Conservation (phyloP, 2,113 vertebrate species). For the Natator depressus region DNA sequence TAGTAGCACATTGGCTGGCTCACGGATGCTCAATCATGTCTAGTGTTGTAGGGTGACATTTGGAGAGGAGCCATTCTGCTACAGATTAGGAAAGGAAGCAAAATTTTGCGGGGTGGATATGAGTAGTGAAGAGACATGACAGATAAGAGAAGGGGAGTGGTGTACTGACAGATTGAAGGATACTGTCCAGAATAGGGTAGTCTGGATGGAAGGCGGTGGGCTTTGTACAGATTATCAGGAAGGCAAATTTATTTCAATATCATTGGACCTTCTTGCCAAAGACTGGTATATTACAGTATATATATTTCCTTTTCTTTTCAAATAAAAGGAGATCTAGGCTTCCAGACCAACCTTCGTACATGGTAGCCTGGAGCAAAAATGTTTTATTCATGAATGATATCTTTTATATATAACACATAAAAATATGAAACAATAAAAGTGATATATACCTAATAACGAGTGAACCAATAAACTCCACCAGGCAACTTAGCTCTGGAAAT, state of each 20-base stretch:
- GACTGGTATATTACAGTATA: not conserved
- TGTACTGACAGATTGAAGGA: not conserved
- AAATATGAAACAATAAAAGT: constrained; percentile 82
- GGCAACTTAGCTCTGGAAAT: constrained; percentile 78
- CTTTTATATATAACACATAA: constrained; percentile 79
- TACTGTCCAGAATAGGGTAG: accelerated
- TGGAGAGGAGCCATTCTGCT: constrained; percentile 7
- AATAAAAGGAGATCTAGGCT: constrained; percentile 64
- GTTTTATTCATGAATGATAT: constrained; percentile 79
- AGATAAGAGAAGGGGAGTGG: not conserved
- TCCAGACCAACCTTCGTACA: constrained; percentile 71
- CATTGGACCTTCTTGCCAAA: not conserved
- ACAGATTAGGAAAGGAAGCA: not conserved
- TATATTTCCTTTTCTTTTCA: constrained; percentile 55
- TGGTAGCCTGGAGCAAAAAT: constrained; percentile 76
- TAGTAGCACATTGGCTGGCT: not conserved
- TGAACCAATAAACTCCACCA: constrained; percentile 77
- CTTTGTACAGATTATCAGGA: not conserved
- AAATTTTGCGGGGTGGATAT: not conserved
- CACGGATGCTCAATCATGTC: constrained; percentile 24
- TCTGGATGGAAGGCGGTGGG: not conserved
- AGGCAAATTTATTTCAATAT: not conserved
- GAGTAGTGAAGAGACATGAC: not conserved
- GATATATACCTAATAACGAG: constrained; percentile 82
- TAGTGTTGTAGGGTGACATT: constrained; percentile 12